Conservation (phyloP, 2,797 vertebrate genomes). For the Ficedula albicollis region DNA sequence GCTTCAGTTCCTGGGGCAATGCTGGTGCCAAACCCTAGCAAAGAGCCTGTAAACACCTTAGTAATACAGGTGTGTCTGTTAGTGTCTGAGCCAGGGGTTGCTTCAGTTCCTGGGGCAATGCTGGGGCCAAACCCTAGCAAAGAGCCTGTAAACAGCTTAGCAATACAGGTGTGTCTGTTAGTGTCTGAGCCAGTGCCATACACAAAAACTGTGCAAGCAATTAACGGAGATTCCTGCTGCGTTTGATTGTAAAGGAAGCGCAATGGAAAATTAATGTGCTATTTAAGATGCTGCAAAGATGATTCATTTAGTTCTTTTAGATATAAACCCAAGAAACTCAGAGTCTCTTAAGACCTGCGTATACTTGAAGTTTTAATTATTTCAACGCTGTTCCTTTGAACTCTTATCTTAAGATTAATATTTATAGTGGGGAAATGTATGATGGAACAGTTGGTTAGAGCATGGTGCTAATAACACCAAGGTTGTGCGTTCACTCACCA, state of each 20-base stretch:
- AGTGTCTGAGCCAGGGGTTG: not conserved
- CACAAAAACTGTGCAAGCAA: not conserved
- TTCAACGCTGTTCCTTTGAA: not conserved
- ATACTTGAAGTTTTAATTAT: not conserved
- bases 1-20: not conserved
- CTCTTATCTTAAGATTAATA: not conserved
- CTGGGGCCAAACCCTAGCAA: not conserved
- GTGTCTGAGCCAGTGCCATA: not conserved
- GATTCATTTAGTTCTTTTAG: not conserved
- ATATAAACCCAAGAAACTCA: not conserved
- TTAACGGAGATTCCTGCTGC: not conserved
- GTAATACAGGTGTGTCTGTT: fast-evolving
- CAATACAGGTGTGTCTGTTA: not conserved
- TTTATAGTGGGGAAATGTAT: not conserved
- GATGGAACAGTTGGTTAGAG: not conserved
- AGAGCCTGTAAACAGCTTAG: not conserved
- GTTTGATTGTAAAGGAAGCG: not conserved
- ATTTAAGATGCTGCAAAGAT: not conserved
- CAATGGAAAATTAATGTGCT: not conserved
- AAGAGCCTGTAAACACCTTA: not conserved
- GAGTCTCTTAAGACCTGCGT: not conserved
- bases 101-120: not conserved
- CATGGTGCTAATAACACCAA: not conserved
- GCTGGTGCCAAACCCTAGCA: not conserved
- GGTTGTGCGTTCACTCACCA: not conserved